phyloP scores from a whole-genome alignment of 2,888 invertebrate species.

The Oxycera nigricornis region DNA sequence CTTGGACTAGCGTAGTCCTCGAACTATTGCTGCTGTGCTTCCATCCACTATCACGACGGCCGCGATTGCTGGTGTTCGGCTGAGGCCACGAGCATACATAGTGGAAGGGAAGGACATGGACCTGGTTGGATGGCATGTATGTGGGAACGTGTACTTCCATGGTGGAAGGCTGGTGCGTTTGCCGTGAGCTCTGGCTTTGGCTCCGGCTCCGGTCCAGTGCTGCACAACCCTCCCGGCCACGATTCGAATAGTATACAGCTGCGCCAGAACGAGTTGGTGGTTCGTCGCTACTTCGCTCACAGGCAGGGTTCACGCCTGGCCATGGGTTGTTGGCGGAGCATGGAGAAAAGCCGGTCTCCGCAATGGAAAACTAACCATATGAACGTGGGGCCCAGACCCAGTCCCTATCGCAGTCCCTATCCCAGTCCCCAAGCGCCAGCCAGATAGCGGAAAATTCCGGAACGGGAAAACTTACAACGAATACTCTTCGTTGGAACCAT shows the following conservation, averaged over 20 bases:
- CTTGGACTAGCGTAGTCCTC: background rate
- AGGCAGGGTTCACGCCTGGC: background rate
- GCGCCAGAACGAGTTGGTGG: background rate
- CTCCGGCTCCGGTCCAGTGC: background rate
- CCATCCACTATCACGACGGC: no score
- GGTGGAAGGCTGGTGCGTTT: background rate
- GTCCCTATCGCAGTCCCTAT: background rate
- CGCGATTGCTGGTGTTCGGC: no score
- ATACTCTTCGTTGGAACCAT: background rate
- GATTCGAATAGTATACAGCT: background rate
- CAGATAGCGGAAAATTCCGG: conserved; percentile 11
- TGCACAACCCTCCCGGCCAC: background rate
- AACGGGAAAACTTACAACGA: conserved; percentile 12
- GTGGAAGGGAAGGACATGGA: background rate
- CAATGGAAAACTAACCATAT: conserved; percentile 13
- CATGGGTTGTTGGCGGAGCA: background rate
- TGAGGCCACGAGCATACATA: background rate
- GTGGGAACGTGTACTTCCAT: background rate
- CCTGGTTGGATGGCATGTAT: background rate
- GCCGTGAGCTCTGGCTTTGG: background rate
- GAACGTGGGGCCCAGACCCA: no score
- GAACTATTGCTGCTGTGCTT: no score
- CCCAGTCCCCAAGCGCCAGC: background rate
- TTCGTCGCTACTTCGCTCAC: background rate
- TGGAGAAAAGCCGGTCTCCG: background rate